Base-by-base conservation (phyloP, 2,797 vertebrate species). In the Psittacula echo region DNA sequence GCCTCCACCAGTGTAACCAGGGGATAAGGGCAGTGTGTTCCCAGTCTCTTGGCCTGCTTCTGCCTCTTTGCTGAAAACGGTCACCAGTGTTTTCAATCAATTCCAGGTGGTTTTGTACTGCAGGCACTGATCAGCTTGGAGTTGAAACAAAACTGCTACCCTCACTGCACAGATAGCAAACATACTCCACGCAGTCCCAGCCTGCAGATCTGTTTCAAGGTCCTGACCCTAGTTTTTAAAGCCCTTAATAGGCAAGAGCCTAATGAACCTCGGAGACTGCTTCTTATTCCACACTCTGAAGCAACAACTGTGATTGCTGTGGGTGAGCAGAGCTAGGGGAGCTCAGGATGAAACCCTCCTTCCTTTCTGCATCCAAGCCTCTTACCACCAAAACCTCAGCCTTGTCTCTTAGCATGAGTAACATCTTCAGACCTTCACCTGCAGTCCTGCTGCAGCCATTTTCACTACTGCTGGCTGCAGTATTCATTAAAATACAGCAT, bases 141-240 rank as follows among this genome's bases (percentile, higher is more conserved):
- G 73, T 68, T 87, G 81, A 75, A 68, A 81, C 92, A 87, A 30
- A 93, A 30, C 26, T 4, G 0, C 86, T 78, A 50, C 84, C 86
- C 86, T 68, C 2, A 4, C 78, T 78, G 82, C 81, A 80, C 11
- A n/a, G 82, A 70, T 8, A 72, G 48, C 30, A 22, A 65, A 67
- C 84, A 73, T 18, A 15, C 75, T 45, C 39, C 1, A 2, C 75
- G 92, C 72, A 6, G 64, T 92, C 78, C 70, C 93, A 80, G 86
- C 37, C 90, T 72, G 58, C 91, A 89, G 90, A 93, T 95, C 93
- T 84, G 26, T 96, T 96, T 94, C 96, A 95, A 96, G 95, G 94
- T 97, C 95, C 88, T 80, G 90, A 96, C 95, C 90, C 19, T 39
- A 42, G 75, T 89, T 96, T 96, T 94, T 87, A 92, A 94, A 96